Evolutionary conservation across 2,888 invertebrate species (phyloP), one percentile per base, ranked within the genome.

Genomic region (Tinea pellionella): DNA sequence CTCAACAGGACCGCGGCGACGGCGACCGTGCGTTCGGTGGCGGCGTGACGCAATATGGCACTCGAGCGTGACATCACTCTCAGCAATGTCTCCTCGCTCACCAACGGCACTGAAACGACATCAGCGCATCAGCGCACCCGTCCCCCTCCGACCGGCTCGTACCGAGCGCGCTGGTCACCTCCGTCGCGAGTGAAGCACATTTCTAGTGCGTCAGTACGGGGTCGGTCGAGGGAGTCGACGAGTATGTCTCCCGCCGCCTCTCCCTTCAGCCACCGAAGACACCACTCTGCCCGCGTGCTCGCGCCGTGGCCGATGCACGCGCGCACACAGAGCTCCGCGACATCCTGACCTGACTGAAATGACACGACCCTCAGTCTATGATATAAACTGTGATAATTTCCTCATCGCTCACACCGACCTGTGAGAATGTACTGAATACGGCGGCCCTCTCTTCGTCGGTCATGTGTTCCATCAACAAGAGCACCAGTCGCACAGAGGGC

Each of bases 401-500:
- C 13, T 42, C 11, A 32, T 2, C 18, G 60, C 18, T 55, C 61
- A 41, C 61, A 12, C 63, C 77, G 68, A 92, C 92, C 87, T 89
- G 80, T 29, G 88, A 69, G 60, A 94, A 80, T 0, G 86, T 85
- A 18, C 84, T 74, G 63, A 93, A 80, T 62, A 92, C 78, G 1
- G 73, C 73, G 24, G 88, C 76, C 67, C 90, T 90, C 59, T 91
- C 89, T 0, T 76, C 74, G 37, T 88, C 80, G 18, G 75, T 72
- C 65, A 92, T 71, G 64, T 90, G 88, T 32, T 80, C 79, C 62
- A 92, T 69, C 58, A 92, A 68, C 61, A 89, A 79, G 71, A 94
- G 93, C 56, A 91, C 78, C 11, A 24, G 24, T 6, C 6, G 24
- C 24, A 24, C 24, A 6, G 24, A 24, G 24, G 24, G 6, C 2